Evolutionary conservation across 1,140 invertebrate species (phyloP).

Genomic region (Bombus waltoni): DNA sequence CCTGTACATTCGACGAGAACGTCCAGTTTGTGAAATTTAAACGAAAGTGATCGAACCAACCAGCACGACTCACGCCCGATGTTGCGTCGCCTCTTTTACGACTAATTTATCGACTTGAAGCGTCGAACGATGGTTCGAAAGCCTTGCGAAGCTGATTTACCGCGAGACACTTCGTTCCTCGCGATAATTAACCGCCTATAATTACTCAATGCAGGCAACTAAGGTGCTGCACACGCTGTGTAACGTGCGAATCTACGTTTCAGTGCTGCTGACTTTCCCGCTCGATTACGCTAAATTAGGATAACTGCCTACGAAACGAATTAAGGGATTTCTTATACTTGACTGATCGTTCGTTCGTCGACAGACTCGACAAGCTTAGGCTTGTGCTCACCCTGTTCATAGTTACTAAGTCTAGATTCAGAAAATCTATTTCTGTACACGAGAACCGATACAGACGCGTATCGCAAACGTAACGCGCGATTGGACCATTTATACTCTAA

Average conservation of each 20-base stretch:
- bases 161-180: background rate
- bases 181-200: background rate
- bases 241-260: background rate
- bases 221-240: conserved; percentile 29
- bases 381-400: background rate
- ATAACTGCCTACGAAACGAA: background rate
- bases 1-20: background rate
- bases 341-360: background rate
- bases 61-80: too few relatives aligned
- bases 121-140: background rate
- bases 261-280: background rate
- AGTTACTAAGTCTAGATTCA: background rate
- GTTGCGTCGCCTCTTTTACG: background rate
- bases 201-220: conserved; percentile 27
- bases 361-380: background rate
- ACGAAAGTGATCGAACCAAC: background rate
- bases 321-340: background rate
- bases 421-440: background rate
- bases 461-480: background rate
- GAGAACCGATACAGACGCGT: background rate
- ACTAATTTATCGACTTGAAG: background rate
- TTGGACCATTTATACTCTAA: background rate
- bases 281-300: conserved; percentile 2
- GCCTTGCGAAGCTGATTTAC: background rate
- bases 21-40: background rate